Conservation (phyloP, 2,888 invertebrate species). For the Idaea dimidiata region DNA sequence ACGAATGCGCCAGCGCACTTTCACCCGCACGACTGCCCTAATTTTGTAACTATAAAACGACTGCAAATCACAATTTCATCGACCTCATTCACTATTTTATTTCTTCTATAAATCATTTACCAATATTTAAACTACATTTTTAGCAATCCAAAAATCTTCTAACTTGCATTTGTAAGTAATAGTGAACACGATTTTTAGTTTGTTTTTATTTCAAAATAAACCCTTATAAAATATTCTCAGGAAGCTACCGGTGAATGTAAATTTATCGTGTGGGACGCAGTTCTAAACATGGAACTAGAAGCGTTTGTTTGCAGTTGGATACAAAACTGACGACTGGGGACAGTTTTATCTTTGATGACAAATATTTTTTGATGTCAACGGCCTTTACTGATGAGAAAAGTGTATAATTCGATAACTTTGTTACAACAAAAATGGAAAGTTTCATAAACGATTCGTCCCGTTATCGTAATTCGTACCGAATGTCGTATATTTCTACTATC, state of each 20-base stretch:
- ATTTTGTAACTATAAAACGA: slow-evolving; percentile 47
- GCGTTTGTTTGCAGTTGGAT: slow-evolving; percentile 52
- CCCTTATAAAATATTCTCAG: slow-evolving; percentile 47
- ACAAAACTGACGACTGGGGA: slow-evolving; percentile 42
- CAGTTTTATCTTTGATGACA: slow-evolving; percentile 63
- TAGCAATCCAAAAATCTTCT: slow-evolving; percentile 11
- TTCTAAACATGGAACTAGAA: slow-evolving; percentile 52
- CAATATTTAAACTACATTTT: slow-evolving; percentile 8
- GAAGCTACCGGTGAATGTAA: slow-evolving; percentile 48
- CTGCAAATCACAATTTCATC: slow-evolving; percentile 55
- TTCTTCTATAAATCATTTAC: slow-evolving; percentile 8
- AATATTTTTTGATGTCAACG: slow-evolving; percentile 42
- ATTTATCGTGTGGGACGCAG: slow-evolving; percentile 47
- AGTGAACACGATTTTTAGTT: no score
- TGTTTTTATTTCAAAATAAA: no score
- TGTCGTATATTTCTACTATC: not conserved
- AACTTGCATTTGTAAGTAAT: no score
- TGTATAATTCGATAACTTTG: slow-evolving; percentile 16
- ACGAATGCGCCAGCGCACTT: slow-evolving; percentile 60
- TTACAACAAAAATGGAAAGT: slow-evolving; percentile 20
- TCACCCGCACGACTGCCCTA: slow-evolving; percentile 68
- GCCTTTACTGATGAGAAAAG: slow-evolving; percentile 43
- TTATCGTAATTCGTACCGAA: not conserved
- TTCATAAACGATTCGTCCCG: slow-evolving; percentile 9
- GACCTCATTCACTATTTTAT: slow-evolving; percentile 15